Conservation (phyloP, 2,888 invertebrate species). For the Archips xylosteana region DNA sequence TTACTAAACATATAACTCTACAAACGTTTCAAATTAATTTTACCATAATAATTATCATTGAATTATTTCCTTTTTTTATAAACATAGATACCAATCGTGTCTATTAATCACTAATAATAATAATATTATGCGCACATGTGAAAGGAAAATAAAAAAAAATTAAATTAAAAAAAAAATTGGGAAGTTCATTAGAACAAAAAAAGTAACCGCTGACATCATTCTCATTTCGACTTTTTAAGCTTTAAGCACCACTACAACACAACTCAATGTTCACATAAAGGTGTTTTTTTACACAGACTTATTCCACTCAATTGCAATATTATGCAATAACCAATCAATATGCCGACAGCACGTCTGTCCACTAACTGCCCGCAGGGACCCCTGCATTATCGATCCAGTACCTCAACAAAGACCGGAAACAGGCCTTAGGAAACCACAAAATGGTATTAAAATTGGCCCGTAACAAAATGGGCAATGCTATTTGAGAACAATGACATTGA, state of each 20-base stretch:
- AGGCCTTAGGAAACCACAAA: constrained; percentile 37
- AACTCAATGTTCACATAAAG: background rate
- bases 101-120: too few species aligned
- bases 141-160: too few species aligned
- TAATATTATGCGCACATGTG: too few species aligned
- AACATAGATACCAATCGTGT: too few species aligned
- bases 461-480: background rate
- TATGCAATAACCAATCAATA: background rate
- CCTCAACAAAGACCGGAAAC: constrained; percentile 36
- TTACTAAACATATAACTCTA: too few species aligned
- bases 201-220: background rate
- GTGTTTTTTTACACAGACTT: background rate
- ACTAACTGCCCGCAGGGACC: constrained; percentile 16
- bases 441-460: constrained; percentile 17
- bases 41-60: too few species aligned
- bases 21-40: too few species aligned
- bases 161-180: too few species aligned
- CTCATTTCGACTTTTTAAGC: background rate
- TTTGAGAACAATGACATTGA: constrained; percentile 6
- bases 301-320: too few species aligned
- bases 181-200: too few species aligned
- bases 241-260: background rate
- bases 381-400: constrained; percentile 18
- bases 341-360: background rate
- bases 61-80: too few species aligned